Percentiles rank a stretch among this genome's conserved stretches.
These are phyloP conservation scores for Drosophila neonasuta DNA, from an alignment of 2,888 invertebrate genomes.

Conservation along the genomic window DNA sequence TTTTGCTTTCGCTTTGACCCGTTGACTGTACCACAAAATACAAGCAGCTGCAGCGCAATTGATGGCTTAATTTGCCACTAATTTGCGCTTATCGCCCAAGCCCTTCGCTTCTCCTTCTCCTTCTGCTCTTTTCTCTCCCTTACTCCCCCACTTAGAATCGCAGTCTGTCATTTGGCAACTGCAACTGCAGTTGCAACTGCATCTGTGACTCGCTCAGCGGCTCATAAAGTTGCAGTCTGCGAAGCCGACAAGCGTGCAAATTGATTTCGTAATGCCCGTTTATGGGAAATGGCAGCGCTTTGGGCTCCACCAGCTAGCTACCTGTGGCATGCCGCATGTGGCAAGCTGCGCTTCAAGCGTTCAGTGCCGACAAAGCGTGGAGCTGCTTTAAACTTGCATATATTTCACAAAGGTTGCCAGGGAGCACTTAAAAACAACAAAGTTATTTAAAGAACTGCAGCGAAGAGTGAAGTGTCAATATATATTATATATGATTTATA, in stretches of 20 bases:
- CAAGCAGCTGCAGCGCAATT: conserved; percentile 54
- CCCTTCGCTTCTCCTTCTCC: neutral
- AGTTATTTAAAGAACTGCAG: no score
- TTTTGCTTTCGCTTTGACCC: neutral
- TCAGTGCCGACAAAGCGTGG: conserved; percentile 18
- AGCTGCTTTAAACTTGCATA: neutral
- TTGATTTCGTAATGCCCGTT: conserved; percentile 68
- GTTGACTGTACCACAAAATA: conserved; percentile 39
- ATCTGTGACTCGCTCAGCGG: conserved; percentile 4
- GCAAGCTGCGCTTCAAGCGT: neutral
- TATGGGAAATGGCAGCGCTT: conserved; percentile 59
- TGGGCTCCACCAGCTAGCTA: conserved; percentile 1
- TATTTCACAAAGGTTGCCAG: neutral
- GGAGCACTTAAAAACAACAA: neutral
- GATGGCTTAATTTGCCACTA: conserved; percentile 78
- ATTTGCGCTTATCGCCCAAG: conserved; percentile 69
- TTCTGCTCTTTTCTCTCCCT: neutral
- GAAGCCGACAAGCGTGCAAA: conserved; percentile 57
- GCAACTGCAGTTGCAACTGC: conserved; percentile 17
- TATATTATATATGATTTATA: no score
- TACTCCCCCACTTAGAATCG: neutral
- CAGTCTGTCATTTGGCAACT: conserved; percentile 13
- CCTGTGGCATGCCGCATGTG: neutral
- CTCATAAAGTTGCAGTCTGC: neutral
- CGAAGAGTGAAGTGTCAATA: no score